Base-by-base conservation (phyloP, 2,113 vertebrate genomes). In the Hipposideros armiger region DNA sequence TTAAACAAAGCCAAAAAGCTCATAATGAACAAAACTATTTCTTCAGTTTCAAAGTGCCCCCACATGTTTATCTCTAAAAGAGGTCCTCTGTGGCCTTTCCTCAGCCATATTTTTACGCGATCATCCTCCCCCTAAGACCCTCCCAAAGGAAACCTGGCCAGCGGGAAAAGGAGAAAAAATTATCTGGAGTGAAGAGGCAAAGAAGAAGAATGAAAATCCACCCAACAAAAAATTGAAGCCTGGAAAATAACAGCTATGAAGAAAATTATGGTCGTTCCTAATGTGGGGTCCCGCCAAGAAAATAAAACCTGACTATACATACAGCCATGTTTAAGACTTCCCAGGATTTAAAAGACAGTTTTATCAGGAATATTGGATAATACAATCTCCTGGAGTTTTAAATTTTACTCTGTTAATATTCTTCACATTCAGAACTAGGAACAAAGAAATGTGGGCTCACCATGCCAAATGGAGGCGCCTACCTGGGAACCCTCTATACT, bases 391-490 rank as follows among this genome's bases (percentile, higher is more conserved):
- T 78, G 5, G 47, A 24, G 15, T 73, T 72, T 70, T 69, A 54
- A 66, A 60, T 22, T 70, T 84, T 76, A 36, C n/a, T 89, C 19
- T 92, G 58, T 2, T 2, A 22, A 66, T 36, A 16, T 22, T 87
- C n/a, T 78, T 81, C 30, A 74, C 40, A 11, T 58, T 66, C 45
- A 40, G 40, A 88, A 52, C 84, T 42, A 74, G 0, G 2, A 64
- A 80, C 3, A 78, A 95, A 96, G 62, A 58, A 74, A 90, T 58
- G 2, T 36, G 40, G 60, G 74, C 26, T 58, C 58, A 83, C 67
- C 17, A 50, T 4, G 11, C 5, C 6, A 22, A 7, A 32, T 3
- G 11, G 11, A 22, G 30, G 22, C 0, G 8, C 26, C 73, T 20
- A 47, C 26, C 30, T 58, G 52, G 7, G 26, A 72, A 26, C 5